phyloP scores from a whole-genome alignment of 2,797 vertebrate species.

The Adelosebastes latens region DNA sequence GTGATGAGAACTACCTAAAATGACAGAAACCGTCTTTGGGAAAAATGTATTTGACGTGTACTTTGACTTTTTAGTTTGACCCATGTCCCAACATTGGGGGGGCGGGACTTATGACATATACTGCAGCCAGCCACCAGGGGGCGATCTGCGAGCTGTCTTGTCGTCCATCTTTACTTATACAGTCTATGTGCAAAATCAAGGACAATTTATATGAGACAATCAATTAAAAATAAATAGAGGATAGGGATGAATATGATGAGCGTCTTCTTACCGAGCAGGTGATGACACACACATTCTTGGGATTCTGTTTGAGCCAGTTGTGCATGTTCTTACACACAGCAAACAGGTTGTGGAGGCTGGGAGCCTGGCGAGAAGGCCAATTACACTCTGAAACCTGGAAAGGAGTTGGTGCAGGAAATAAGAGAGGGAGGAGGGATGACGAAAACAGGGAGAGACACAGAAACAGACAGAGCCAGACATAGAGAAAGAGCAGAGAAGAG shows the following conservation, averaged over 20 bases:
- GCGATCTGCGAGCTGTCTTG: too few species aligned
- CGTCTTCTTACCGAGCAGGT: slow-evolving; percentile 94
- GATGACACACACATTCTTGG: slow-evolving; percentile 98
- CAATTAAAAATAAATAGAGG: neutral
- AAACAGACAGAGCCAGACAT: neutral
- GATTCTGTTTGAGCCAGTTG: slow-evolving; percentile 99
- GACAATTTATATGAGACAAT: neutral
- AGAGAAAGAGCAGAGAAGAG: neutral
- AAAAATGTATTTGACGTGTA: too few species aligned
- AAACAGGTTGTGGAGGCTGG: slow-evolving; percentile 97
- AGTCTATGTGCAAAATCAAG: too few species aligned
- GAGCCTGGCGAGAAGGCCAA: slow-evolving; percentile 95
- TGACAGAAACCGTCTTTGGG: too few species aligned
- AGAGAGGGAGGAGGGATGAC: neutral
- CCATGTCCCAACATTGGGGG: too few species aligned
- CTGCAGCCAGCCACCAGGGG: too few species aligned
- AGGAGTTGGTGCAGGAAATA: neutral
- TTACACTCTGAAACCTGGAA: slow-evolving; percentile 97
- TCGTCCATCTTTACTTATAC: too few species aligned
- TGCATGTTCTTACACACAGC: slow-evolving; percentile 99
- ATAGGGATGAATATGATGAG: neutral
- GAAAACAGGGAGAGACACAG: neutral
- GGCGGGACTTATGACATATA: too few species aligned
- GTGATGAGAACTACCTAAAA: too few species aligned
- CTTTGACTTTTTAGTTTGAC: too few species aligned